A percentile compares a stretch with the other conserved stretches of the same genome.
Evolutionary conservation across 1,140 invertebrate genomes (phyloP).

Genomic region (Oncopeltus fasciatus): DNA sequence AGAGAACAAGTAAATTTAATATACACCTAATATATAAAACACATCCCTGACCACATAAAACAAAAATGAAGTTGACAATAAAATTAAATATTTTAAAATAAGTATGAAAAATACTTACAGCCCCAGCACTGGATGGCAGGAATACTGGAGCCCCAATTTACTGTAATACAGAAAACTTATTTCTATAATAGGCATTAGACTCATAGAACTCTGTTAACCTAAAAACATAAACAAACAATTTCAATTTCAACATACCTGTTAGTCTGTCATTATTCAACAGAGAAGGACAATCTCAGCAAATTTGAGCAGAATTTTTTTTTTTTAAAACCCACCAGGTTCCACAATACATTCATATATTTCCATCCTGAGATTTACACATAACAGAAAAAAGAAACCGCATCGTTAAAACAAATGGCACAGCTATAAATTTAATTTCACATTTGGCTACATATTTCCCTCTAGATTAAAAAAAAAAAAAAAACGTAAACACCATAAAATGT

Average conservation of each 20-base stretch:
- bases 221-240: slow-evolving; percentile 15
- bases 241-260: not conserved
- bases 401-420: not conserved
- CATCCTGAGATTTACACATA: not conserved
- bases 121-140: slow-evolving; percentile 18
- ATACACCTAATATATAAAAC: not conserved
- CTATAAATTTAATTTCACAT: not conserved
- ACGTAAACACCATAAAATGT: slow-evolving; percentile 1
- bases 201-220: not conserved
- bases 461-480: not conserved
- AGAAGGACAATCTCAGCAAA: not conserved
- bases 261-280: not conserved
- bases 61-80: not conserved
- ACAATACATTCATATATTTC: slow-evolving; percentile 6
- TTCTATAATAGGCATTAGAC: slow-evolving; percentile 7
- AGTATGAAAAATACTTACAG: slow-evolving; percentile 13
- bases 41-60: not conserved
- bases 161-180: slow-evolving; percentile 14
- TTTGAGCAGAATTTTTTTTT: not conserved
- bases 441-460: not conserved
- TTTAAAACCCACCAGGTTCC: slow-evolving; percentile 6
- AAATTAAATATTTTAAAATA: no score
- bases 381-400: not conserved
- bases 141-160: slow-evolving; percentile 16
- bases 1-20: no score